Conservation (phyloP, 2,888 invertebrate genomes). For the Ypsolopha scabrella region DNA sequence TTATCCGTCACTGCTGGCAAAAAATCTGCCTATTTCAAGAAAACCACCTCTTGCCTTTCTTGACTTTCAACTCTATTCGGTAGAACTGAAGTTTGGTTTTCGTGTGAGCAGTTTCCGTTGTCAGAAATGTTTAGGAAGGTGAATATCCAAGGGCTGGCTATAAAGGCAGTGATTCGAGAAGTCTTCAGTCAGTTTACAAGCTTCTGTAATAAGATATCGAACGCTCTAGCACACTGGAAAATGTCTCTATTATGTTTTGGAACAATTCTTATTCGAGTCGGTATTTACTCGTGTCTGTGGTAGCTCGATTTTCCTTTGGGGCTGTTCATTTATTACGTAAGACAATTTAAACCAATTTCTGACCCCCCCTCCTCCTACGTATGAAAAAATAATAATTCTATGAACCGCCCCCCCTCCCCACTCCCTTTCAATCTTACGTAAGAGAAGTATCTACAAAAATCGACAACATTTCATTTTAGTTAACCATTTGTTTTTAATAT, state of each 20-base stretch:
- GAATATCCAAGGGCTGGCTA: slow-evolving; percentile 43
- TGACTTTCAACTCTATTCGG: slow-evolving; percentile 16
- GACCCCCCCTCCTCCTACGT: no score
- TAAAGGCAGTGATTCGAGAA: slow-evolving; percentile 54
- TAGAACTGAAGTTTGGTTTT: slow-evolving; percentile 20
- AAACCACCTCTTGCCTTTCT: slow-evolving; percentile 16
- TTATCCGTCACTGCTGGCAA: slow-evolving; percentile 48
- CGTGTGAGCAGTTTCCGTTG: background rate
- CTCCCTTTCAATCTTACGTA: no score
- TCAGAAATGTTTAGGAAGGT: slow-evolving; percentile 33
- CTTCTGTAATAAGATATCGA: slow-evolving; percentile 55
- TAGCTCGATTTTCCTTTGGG: background rate
- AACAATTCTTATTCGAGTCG: slow-evolving; percentile 17
- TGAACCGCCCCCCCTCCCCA: no score
- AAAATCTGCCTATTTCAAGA: slow-evolving; percentile 43
- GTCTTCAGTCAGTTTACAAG: slow-evolving; percentile 52
- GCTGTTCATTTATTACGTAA: no score
- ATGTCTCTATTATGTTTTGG: slow-evolving; percentile 41
- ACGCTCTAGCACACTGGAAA: slow-evolving; percentile 47
- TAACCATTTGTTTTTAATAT: no score
- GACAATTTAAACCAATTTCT: no score
- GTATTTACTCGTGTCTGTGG: background rate
- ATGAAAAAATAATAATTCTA: no score
- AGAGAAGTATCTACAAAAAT: no score
- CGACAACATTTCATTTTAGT: no score